These are phyloP conservation scores for Marcusenius ussheri DNA, from an alignment of 2,113 vertebrate genomes.

Conservation along the genomic window DNA sequence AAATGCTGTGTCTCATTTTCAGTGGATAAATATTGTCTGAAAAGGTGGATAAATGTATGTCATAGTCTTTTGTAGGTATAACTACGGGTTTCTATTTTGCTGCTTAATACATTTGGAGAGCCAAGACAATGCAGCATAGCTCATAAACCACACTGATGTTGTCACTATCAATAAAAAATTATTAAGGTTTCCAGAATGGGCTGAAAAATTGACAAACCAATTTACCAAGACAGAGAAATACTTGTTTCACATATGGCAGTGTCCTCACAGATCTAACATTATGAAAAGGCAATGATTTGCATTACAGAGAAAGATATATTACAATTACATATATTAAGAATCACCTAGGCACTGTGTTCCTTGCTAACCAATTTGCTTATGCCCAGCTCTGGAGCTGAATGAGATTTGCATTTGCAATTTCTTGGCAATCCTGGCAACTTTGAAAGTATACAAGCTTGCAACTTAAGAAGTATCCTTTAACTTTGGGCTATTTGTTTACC, in stretches of 20 bases:
- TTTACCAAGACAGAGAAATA: constrained; percentile 41
- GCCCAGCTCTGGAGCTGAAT: not conserved
- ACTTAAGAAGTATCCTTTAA: not conserved
- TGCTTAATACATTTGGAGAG: not conserved
- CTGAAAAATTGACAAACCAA: constrained; percentile 31
- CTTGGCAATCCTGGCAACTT: not conserved
- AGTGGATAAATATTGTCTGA: not conserved
- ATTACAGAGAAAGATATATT: constrained; percentile 15
- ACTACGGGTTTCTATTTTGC: not conserved
- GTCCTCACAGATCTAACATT: constrained; percentile 37
- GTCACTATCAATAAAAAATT: constrained; percentile 3
- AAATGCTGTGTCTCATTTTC: not conserved
- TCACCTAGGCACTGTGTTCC: not conserved
- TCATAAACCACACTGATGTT: not conserved
- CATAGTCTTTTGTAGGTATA: not conserved
- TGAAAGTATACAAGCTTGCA: not conserved
- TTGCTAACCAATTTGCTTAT: not conserved
- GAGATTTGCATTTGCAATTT: not conserved
- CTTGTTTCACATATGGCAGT: constrained; percentile 32
- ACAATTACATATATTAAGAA: not conserved
- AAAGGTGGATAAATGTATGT: not conserved
- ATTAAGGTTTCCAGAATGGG: constrained; percentile 19
- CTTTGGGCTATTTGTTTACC: not conserved
- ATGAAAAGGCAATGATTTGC: constrained; percentile 19
- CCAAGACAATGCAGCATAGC: constrained; percentile 19